Base-by-base conservation (phyloP, 2,888 invertebrate species). In the Pseudococcus jackbeardsleyi region DNA sequence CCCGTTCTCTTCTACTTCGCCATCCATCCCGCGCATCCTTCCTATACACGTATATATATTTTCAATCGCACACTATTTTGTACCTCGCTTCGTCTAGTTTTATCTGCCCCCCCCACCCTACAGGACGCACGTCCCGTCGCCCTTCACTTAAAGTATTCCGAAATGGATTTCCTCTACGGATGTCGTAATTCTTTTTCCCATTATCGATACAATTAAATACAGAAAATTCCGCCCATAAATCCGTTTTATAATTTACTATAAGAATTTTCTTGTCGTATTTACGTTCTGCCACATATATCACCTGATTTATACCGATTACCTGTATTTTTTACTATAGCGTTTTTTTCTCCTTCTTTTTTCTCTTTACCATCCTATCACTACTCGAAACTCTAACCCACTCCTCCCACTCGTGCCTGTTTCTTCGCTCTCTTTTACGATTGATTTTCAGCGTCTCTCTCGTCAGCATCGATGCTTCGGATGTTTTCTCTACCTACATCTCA, bases 181-280 rank as follows among this genome's bases (percentile, higher is more conserved):
- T 68, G 86, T 86, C 86, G 86, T 86, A 86, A 86, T 72, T 86
- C 86, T 86, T 86, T 86, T 86, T 46, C 59, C 86, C 86, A 86
- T 86, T 86, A 86, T 86, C 86, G 86, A 86, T 86, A 86, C 86
- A 86, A 86, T 86, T 86, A 86, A 86, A 86, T 86, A 86, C 86
- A 86, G 86, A 86, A 86, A 86, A 86, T 86, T 86, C 64, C 86
- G 19, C 72, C 86, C 86, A 86, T 86, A 86, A 86, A 86, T 86
- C 86, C 86, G 86, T 46, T 86, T 72, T 86, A 86, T 86, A 86
- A 86, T 86, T 86, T 86, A 86, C 86, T 86, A 72, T 86, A 86
- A 86, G 86, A 86, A 86, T 86, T 86, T 86, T 86, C 86, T 64
- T 86, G 86, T 86, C 86, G 86, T 64, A 86, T 86, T 86, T 86